Evolutionary conservation across 2,113 vertebrate species (phyloP), one percentile per base, ranked within the genome.

Genomic region (Burhinus bistriatus): DNA sequence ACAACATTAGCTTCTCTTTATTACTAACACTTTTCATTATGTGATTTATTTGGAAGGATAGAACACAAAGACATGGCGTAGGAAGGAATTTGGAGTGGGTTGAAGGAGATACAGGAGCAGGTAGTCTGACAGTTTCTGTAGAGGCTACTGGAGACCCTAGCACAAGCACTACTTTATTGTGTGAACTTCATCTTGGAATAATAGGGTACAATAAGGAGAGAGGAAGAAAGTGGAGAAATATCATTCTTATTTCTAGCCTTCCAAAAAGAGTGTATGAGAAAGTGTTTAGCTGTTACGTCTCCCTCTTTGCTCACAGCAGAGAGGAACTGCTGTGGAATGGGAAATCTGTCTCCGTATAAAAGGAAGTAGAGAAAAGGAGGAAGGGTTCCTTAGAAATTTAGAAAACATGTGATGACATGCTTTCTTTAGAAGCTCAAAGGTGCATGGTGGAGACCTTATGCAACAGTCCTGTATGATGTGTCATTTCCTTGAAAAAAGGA

Each of bases 401-500:
- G 47, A 92, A 75, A 51, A 47, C 5, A 7, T 22, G 32, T 6
- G 9, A 61, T 69, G 73, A 70, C 23, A 5, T 22, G n/a, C 30
- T 62, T 93, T 93, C 76, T 82, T 34, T 27, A 79, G 93, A 92
- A 93, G 34, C 30, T 45, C 11, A 29, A 22, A 82, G 11, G 26
- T 40, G 21, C 0, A 0, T 54, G 61, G 9, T 78, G 34, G n/a
- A 82, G 47, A 66, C 27, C 2, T 82, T 44, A 23, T 4, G 52
- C 38, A 86, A 51, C 12, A 27, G 42, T 93, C 72, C 18, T 68
- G 62, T 62, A 34, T 52, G 44, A 40, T 5, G 9, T 51, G 16
- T 65, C 5, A 36, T 90, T 88, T 68, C 36, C 32, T 70, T 47
- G 30, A 55, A 85, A 90, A 87, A 85, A 82, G 51, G 89, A 88